Base-by-base conservation (phyloP, 1,140 invertebrate species). In the Hesperophylax magnus region DNA sequence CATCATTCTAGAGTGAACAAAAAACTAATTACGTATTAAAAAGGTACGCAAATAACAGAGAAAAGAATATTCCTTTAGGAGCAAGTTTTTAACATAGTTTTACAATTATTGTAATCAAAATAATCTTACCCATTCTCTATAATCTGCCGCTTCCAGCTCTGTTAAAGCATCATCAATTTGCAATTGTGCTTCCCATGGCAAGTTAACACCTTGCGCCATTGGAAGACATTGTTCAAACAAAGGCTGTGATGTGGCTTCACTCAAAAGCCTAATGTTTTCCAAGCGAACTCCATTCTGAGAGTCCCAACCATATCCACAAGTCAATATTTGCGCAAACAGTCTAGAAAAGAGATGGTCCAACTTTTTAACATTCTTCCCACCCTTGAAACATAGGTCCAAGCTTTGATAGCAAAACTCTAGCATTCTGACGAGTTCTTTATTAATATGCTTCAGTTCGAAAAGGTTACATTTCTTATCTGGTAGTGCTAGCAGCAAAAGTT, bases 111-210 rank as follows among this genome's bases (percentile, higher is more conserved):
- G 11, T 47, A 47, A 47, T 58, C 24, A 61, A 18, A 61, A 56
- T 54, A 17, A 80, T 84, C 86, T 84, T 89, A 94, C 93, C 94
- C 94, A 95, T 88, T 95, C 94, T 84, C 94, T 89, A 87, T 96
- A 95, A 88, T 96, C 95, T 89, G 95, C 95, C 18, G 95, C 93
- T 88, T 95, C 94, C 86, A 96, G 91, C 88, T 96, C 94, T 85
- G 93, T 94, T 6, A 96, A 88, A 5, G 94, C 94, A 87, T 95
- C 94, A 85, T 96, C 94, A 74, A 96, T 92, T 87, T 95, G 93
- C 82, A 95, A 90, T 85, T 93, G 92, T 11, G 94, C 94, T 84
- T 95, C 94, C 85, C 93, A 92, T 2, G 95, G 94, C 65, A 96
- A 86, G n/a, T 92, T 90, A 54, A 95, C 87, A 65, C 88, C 88